Percentiles rank a stretch among this genome's conserved stretches.
Evolutionary conservation across 2,888 invertebrate genomes (phyloP).

Genomic region (Drosophila diplacantha): DNA sequence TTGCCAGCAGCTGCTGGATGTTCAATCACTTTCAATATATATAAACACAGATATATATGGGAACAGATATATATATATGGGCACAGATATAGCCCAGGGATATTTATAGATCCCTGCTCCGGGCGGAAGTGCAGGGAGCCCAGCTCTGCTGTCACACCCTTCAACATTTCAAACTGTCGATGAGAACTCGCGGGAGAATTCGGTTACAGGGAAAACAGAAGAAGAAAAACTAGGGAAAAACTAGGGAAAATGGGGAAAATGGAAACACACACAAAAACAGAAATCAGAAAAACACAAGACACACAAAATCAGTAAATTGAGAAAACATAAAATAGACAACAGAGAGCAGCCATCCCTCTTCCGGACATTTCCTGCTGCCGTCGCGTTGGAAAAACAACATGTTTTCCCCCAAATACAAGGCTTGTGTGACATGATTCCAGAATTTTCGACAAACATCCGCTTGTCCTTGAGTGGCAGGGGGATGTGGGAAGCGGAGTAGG

Average conservation of each 20-base stretch:
- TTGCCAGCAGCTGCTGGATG: conserved; percentile 22
- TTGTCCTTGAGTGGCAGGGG: conserved; percentile 61
- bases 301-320: background rate
- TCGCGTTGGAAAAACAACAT: conserved; percentile 29
- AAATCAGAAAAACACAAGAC: background rate
- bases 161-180: conserved; percentile 17
- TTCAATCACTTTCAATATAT: conserved; percentile 27
- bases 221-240: no score
- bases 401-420: conserved; percentile 34
- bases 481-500: background rate
- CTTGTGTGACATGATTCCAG: conserved; percentile 63
- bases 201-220: background rate
- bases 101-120: conserved; percentile 24
- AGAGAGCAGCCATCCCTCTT: background rate
- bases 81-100: background rate
- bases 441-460: conserved; percentile 66
- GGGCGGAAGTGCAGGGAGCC: conserved; percentile 32
- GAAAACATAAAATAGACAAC: conserved; percentile 7
- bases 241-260: background rate
- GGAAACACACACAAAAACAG: background rate
- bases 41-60: background rate
- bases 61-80: background rate
- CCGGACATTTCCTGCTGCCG: conserved; percentile 53
- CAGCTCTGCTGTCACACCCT: conserved; percentile 9
- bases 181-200: conserved; percentile 23